These are phyloP conservation scores for Lucilia cuprina DNA, from an alignment of 1,140 invertebrate genomes.

Conservation along the genomic window DNA sequence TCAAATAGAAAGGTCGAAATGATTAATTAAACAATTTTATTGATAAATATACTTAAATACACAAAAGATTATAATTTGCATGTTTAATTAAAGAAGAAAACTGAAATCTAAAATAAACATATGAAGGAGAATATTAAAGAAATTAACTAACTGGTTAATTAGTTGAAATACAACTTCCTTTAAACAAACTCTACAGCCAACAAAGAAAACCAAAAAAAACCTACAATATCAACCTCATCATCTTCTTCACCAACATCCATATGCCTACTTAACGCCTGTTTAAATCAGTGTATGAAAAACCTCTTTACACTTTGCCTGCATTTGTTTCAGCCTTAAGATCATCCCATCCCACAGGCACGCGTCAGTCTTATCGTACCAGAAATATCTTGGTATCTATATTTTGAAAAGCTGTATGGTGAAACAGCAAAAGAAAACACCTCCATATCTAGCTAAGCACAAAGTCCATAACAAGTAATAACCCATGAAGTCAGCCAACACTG, in stretches of 20 bases:
- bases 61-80: conserved; percentile 24
- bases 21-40: conserved; percentile 27
- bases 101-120: background rate
- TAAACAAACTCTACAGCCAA: background rate
- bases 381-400: conserved; percentile 28
- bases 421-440: background rate
- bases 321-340: background rate
- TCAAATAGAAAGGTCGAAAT: conserved; percentile 30
- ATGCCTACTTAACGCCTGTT: conserved; percentile 27
- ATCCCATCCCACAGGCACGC: conserved; percentile 22
- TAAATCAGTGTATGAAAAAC: background rate
- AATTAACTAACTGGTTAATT: too few species aligned
- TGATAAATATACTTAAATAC: background rate
- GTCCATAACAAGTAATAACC: background rate
- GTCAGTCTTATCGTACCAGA: conserved; percentile 14
- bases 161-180: background rate
- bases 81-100: conserved; percentile 16
- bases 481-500: background rate
- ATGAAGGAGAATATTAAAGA: background rate
- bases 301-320: background rate
- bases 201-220: too few species aligned
- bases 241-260: background rate
- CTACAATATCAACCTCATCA: background rate
- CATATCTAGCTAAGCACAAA: background rate
- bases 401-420: background rate